Base-by-base conservation (phyloP, 2,888 invertebrate genomes). In the Sinotaia quadrata region DNA sequence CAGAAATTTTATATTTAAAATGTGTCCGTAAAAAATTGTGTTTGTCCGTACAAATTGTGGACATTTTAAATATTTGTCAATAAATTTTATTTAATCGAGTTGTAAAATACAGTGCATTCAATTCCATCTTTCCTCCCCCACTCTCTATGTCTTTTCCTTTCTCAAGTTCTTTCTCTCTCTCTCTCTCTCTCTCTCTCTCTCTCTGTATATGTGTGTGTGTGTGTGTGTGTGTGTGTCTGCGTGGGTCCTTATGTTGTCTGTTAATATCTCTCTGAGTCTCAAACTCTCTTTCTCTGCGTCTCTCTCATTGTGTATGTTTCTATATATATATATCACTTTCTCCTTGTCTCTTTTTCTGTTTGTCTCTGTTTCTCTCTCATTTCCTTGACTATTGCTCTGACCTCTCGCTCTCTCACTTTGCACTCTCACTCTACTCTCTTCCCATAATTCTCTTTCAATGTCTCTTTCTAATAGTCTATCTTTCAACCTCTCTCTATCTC, bases 401-500 rank as follows among this genome's bases (percentile, higher is more conserved):
- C 5, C 47, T 7, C 5, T 7, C 47, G 4, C 47, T 4, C 47
- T 7, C 47, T 7, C 47, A 37, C 24, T 15, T 15, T 15, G 12
- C 12, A 36, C 34, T 8, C 18, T 15, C 18, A 18, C 18, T 51
- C 49, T 67, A 47, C 37, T 36, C 57, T 34, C 54, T 69, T 54
- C 33, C 71, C 61, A 29, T 41, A n/a, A 15, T 29, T 36, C 47
- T 47, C 49, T 69, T 68, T 67, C 75, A 49, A 8, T 68, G 72
- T 27, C 72, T 60, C 58, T 69, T 56, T 29, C 72, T 60, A 49
- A 67, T 71, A 7, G 66, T 52, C 18, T 75, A 57, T 59, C 75
- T 63, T 49, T 62, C 71, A 60, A 70, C 70, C 36, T 63, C 67
- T 24, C 74, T 63, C n/a, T 74, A 75, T 65, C 74, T 56, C 27